Evolutionary conservation across 2,113 vertebrate species (phyloP).

Genomic region (Uria lomvia): DNA sequence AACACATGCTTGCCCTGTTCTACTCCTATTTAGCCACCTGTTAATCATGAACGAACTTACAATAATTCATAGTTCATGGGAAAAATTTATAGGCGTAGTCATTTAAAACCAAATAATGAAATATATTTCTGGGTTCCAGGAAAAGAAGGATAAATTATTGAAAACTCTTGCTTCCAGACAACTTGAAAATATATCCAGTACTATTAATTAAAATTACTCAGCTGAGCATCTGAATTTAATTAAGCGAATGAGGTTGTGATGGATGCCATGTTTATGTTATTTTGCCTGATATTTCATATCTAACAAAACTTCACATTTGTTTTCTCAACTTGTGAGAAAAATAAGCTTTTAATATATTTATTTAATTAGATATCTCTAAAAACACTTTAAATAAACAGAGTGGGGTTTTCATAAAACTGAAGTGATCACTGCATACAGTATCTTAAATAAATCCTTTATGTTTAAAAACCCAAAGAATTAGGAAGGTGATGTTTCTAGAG

Average conservation of each 20-base stretch:
- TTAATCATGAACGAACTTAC: neutral
- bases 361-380: neutral
- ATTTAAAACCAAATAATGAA: slow-evolving; percentile 11
- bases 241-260: slow-evolving; percentile 32
- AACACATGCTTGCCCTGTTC: neutral
- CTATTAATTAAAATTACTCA: slow-evolving; percentile 48
- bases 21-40: neutral
- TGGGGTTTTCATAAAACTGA: neutral
- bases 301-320: neutral
- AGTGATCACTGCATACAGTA: neutral
- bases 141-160: slow-evolving; percentile 42
- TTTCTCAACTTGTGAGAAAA: neutral
- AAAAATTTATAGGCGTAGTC: neutral
- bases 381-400: neutral
- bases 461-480: neutral
- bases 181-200: slow-evolving; percentile 8
- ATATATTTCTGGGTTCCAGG: slow-evolving; percentile 15
- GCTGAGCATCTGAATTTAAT: slow-evolving; percentile 43
- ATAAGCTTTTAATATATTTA: neutral
- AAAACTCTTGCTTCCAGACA: slow-evolving; percentile 21
- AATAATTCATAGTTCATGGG: neutral
- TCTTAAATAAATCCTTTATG: neutral
- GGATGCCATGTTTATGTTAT: slow-evolving; percentile 7
- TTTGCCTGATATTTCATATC: slow-evolving; percentile 15
- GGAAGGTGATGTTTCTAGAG: neutral